Percentiles rank a stretch among this genome's conserved stretches.
These are phyloP conservation scores for Aleiodes testaceus DNA, from an alignment of 2,888 invertebrate genomes.

Conservation along the genomic window DNA sequence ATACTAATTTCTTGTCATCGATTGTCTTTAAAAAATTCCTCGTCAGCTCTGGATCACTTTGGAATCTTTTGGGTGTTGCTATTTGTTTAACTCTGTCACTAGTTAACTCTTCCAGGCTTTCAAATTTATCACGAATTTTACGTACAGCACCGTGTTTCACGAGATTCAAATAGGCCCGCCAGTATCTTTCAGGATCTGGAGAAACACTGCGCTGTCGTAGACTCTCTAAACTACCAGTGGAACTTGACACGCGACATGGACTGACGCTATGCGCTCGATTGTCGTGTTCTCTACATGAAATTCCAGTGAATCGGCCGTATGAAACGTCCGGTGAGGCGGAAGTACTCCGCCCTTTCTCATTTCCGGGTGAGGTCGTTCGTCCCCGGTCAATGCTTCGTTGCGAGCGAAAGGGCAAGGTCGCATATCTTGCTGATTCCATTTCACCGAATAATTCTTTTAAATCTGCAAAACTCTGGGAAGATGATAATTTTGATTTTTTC, in stretches of 20 bases:
- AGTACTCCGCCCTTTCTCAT: constrained; percentile 59
- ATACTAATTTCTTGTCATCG: constrained; percentile 71
- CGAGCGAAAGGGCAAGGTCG: constrained; percentile 73
- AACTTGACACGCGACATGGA: constrained; percentile 69
- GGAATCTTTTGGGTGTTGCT: constrained; percentile 76
- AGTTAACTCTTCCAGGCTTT: constrained; percentile 77
- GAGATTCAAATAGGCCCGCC: constrained; percentile 81
- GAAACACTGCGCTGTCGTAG: constrained; percentile 83
- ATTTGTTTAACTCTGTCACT: constrained; percentile 59
- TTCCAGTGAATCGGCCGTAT: constrained; percentile 63
- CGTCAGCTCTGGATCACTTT: constrained; percentile 86
- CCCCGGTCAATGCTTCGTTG: constrained; percentile 41
- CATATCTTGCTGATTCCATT: constrained; percentile 77
- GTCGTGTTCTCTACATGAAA: constrained; percentile 61
- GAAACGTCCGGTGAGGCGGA: constrained; percentile 63
- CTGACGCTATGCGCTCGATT: constrained; percentile 69
- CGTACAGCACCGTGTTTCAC: constrained; percentile 86
- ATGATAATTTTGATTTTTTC: constrained; percentile 68
- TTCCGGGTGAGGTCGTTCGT: constrained; percentile 67
- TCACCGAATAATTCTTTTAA: constrained; percentile 90
- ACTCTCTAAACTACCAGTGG: constrained; percentile 79
- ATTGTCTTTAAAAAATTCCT: constrained; percentile 75
- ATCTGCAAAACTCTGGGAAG: constrained; percentile 83
- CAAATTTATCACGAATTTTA: constrained; percentile 85
- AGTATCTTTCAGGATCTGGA: constrained; percentile 82